Evolutionary conservation across 2,113 vertebrate genomes (phyloP).

Genomic region (Kryptolebias marmoratus): DNA sequence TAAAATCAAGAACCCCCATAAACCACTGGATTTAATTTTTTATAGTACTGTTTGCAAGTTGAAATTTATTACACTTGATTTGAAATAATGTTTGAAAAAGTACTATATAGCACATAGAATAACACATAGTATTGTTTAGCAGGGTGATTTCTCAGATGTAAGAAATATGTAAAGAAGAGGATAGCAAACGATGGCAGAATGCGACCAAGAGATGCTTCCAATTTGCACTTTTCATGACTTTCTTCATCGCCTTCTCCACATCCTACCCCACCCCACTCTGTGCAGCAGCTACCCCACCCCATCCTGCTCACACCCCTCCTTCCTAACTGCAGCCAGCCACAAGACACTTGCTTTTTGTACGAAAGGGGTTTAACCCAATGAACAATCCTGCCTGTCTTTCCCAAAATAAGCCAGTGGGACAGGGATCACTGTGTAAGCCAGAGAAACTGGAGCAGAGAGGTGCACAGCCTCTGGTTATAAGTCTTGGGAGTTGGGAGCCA

Average conservation of each 20-base stretch:
- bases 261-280: conserved; percentile 68
- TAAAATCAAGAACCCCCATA: too few species aligned
- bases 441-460: conserved; percentile 76
- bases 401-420: conserved; percentile 80
- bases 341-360: conserved; percentile 80
- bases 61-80: too few species aligned
- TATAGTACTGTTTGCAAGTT: too few species aligned
- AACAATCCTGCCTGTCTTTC: conserved; percentile 81
- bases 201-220: conserved; percentile 40
- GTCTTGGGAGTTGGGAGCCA: conserved; percentile 67
- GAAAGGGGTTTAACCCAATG: conserved; percentile 71
- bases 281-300: conserved; percentile 71
- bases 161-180: too few species aligned
- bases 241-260: conserved; percentile 55
- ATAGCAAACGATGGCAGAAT: conserved; percentile 10
- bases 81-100: too few species aligned
- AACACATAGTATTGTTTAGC: too few species aligned
- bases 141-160: conserved; percentile 24
- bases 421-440: conserved; percentile 68
- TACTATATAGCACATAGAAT: too few species aligned
- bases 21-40: too few species aligned
- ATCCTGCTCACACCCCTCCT: conserved; percentile 76
- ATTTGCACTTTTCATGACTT: conserved; percentile 42
- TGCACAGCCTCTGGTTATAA: conserved; percentile 80
- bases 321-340: conserved; percentile 64